Evolutionary conservation across 2,797 vertebrate species (phyloP), one percentile per base, ranked within the genome.

Genomic region (Enteromius thamalakanensis): DNA sequence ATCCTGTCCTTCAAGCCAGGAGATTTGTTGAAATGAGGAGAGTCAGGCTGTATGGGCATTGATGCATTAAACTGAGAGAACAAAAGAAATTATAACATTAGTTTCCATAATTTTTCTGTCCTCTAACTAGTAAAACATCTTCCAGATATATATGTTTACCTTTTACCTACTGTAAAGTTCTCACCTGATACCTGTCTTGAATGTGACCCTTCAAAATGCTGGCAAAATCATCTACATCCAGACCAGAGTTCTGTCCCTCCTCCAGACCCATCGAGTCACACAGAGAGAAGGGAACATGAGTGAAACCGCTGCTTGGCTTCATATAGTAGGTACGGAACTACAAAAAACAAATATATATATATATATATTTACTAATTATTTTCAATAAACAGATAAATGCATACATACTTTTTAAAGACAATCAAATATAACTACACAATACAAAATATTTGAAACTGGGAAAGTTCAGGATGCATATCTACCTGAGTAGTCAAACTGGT

Each of bases 251-350:
- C 19, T 37, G 0, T 1, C 80, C 88, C 21, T 92, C 91, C 83
- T 94, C 94, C 87, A 95, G 81, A 19, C 94, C 93, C 93, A 95
- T 94, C 8, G 92, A 93, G 89, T 95, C 94, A 76, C 94, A 95
- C 76, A 95, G 76, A 17, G 88, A 10, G 69, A 95, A 78, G n/a
- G 93, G 92, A 70, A 94, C 2, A 3, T 21, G 3, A 3, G 2
- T 47, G 15, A 92, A 87, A 3, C 87, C 72, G 32, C 83, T 86
- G 45, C 89, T 89, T 4, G 55, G 77, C 85, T 89, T 94, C 67
- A 95, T 82, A 29, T 47, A 51, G 83, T 93, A 95, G 45, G 74
- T 91, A 49, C 92, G 92, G 32, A 92, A 94, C 94, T 95, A 74
- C 6, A 85, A 81, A 37, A 84, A 51, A 77, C 7, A 26, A n/a